These are phyloP conservation scores for Plutella xylostella DNA, from an alignment of 2,888 invertebrate species.

Conservation along the genomic window DNA sequence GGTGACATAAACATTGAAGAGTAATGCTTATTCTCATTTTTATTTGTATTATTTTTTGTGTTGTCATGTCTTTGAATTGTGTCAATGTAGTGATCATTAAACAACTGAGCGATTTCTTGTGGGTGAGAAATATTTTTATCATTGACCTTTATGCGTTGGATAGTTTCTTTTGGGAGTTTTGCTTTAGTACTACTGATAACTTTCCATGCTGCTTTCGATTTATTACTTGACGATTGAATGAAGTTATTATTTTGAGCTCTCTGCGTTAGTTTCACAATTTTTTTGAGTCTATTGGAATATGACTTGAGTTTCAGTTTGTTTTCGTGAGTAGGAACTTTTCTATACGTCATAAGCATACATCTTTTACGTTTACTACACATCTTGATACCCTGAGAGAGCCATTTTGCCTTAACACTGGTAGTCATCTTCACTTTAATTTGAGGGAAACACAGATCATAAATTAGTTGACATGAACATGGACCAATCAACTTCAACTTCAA, in stretches of 20 bases:
- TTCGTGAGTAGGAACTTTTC: too few species aligned
- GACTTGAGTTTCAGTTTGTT: neutral
- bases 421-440: too few species aligned
- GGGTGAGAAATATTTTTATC: neutral
- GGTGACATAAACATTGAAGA: neutral
- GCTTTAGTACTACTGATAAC: neutral
- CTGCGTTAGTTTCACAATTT: neutral
- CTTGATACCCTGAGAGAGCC: neutral
- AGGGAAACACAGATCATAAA: too few species aligned
- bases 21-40: neutral
- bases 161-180: neutral
- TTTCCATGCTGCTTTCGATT: neutral
- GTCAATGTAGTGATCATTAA: neutral
- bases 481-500: too few species aligned
- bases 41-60: neutral
- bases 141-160: neutral
- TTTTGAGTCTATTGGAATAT: neutral
- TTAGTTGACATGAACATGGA: too few species aligned
- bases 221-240: neutral
- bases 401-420: too few species aligned
- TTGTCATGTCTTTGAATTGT: neutral
- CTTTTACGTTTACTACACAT: neutral
- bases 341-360: neutral
- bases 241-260: neutral
- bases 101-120: neutral